These are phyloP conservation scores for Parambassis ranga DNA, from an alignment of 2,797 vertebrate species.

Conservation along the genomic window DNA sequence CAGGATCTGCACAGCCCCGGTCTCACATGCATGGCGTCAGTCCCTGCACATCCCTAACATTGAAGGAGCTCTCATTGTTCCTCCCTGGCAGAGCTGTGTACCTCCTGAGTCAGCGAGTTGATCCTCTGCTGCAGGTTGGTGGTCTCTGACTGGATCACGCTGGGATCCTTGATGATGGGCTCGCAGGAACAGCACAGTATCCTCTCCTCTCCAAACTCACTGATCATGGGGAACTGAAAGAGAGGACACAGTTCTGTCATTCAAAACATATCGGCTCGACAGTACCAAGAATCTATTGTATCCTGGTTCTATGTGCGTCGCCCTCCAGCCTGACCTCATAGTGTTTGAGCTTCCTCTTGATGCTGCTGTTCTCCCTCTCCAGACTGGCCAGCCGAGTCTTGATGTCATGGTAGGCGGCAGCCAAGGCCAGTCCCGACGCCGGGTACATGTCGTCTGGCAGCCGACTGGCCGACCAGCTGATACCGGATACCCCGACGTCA, in stretches of 20 bases:
- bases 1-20: no score
- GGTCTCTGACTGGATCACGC: conserved; percentile 78
- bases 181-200: conserved; percentile 80
- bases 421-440: conserved; percentile 87
- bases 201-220: conserved; percentile 83
- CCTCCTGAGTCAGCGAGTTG: conserved; percentile 74
- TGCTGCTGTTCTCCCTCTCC: conserved; percentile 88
- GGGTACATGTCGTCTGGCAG: conserved; percentile 86
- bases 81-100: neutral
- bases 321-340: conserved; percentile 87
- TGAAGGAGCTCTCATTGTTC: no score
- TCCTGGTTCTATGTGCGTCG: neutral
- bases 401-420: conserved; percentile 91
- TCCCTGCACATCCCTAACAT: no score
- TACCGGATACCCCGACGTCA: conserved; percentile 83
- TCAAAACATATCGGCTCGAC: no score
- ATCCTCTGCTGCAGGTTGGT: conserved; percentile 85
- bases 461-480: conserved; percentile 70
- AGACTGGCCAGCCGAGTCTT: conserved; percentile 86
- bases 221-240: conserved; percentile 84
- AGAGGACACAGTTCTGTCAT: no score
- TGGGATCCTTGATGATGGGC: conserved; percentile 77
- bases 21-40: no score
- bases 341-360: conserved; percentile 87
- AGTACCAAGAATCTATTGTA: no score